These are phyloP conservation scores for Drosophila lacicola DNA, from an alignment of 2,888 invertebrate genomes.

Conservation along the genomic window DNA sequence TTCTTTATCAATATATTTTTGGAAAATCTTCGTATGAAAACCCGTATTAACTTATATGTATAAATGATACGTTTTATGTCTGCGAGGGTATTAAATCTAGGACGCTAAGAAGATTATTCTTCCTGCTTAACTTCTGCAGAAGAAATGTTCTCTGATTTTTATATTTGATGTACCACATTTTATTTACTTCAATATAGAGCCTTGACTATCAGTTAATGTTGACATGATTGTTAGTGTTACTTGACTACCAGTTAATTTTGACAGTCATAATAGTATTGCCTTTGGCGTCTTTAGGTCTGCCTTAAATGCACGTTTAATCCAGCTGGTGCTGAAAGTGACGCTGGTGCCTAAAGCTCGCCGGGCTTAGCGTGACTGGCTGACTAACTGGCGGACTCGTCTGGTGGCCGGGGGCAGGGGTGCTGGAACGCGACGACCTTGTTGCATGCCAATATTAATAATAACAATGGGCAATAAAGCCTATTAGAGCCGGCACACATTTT, in stretches of 20 bases:
- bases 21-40: no score
- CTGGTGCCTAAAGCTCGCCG: slow-evolving; percentile 1
- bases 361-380: slow-evolving; percentile 48
- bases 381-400: slow-evolving; percentile 14
- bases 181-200: not conserved
- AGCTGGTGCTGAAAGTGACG: slow-evolving; percentile 21
- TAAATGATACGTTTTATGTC: no score
- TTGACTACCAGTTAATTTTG: slow-evolving; percentile 1
- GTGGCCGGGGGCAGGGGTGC: not conserved
- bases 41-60: no score
- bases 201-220: not conserved
- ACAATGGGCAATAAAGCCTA: slow-evolving; percentile 81
- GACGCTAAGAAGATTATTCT: no score
- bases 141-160: not conserved
- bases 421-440: slow-evolving; percentile 72
- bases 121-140: no score
- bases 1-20: no score
- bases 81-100: no score
- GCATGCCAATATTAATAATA: slow-evolving; percentile 79
- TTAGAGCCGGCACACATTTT: slow-evolving; percentile 80
- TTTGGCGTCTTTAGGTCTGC: slow-evolving; percentile 3
- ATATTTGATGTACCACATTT: not conserved
- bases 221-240: not conserved
- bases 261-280: not conserved
- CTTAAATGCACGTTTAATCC: slow-evolving; percentile 15